Base-by-base conservation (phyloP, 2,888 invertebrate species). In the Silvanus unidentatus region DNA sequence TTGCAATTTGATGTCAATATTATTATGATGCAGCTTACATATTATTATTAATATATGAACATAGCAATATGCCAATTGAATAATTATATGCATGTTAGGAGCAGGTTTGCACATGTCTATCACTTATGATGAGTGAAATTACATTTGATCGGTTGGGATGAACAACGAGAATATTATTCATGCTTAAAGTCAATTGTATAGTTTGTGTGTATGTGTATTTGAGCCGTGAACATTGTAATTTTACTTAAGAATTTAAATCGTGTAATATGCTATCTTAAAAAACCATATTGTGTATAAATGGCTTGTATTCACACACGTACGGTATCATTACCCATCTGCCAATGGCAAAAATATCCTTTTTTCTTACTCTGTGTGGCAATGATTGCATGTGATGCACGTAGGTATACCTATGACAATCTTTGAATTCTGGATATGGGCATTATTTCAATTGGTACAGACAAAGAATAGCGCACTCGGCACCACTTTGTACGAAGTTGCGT, bases 101-200 rank as follows among this genome's bases (percentile, higher is more conserved):
- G 50, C 54, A 52, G 50, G 50, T 52, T 52, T 51, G 50, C 55
- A 55, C 55, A 56, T 50, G 58, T 56, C 55, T 49, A 54, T 54
- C 51, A 50, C 50, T 53, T 58, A 55, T 58, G 58, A 58, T 52
- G 54, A 48, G 55, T 45, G 45, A 51, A 58, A 58, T 52, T 55
- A 46, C 49, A 43, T 22, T 22, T 48, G 54, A 53, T 53, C 52
- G 50, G 51, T 45, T 46, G 50, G 49, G 49, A 54, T 44, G 48
- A 38, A 39, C 49, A 52, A 48, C 35, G 43, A 52, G 45, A 45
- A 48, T 43, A 49, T 47, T 45, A 55, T 51, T 49, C 54, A 49
- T 47, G 50, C 48, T 50, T 46, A 44, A 42, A 43, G 40, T 48
- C 52, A 48, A 54, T 54, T 52, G 54, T 49, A 52, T 42, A n/a